Evolutionary conservation across 1,140 invertebrate species (phyloP).

Genomic region (Rhopalosiphum maidis): DNA sequence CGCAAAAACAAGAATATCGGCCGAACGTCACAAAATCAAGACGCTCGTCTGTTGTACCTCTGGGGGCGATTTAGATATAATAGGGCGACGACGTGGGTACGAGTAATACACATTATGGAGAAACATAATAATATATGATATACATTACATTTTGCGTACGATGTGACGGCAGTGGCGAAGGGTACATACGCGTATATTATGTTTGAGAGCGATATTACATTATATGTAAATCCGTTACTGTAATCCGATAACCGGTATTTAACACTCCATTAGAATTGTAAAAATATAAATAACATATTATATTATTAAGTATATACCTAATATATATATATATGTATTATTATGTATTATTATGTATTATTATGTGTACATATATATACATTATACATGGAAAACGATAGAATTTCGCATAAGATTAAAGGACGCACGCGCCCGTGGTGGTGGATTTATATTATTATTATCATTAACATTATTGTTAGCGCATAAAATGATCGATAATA

Average conservation of each 20-base stretch:
- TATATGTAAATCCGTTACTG: constrained; percentile 28
- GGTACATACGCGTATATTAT: constrained; percentile 4
- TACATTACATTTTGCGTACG: background rate
- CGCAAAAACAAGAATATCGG: background rate
- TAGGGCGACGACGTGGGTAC: background rate
- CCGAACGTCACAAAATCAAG: constrained; percentile 21
- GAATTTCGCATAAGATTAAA: background rate
- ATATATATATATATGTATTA: background rate
- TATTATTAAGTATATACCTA: background rate
- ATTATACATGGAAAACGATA: background rate
- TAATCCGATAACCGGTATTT: constrained; percentile 25
- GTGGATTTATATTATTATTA: constrained; percentile 11
- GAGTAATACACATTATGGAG: background rate
- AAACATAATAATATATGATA: constrained; percentile 14
- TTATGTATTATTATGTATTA: background rate
- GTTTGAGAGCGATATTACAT: background rate
- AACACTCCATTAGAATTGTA: constrained; percentile 33
- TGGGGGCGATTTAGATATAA: background rate
- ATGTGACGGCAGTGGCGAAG: background rate
- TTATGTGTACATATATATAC: background rate
- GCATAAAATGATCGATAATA: background rate
- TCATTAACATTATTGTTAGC: background rate
- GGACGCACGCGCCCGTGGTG: background rate
- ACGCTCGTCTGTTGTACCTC: background rate
- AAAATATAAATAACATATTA: constrained; percentile 17